A percentile compares a stretch with the other conserved stretches of the same genome.
Conservation (phyloP, 2,888 invertebrate species). For the Rosalia funebris region DNA sequence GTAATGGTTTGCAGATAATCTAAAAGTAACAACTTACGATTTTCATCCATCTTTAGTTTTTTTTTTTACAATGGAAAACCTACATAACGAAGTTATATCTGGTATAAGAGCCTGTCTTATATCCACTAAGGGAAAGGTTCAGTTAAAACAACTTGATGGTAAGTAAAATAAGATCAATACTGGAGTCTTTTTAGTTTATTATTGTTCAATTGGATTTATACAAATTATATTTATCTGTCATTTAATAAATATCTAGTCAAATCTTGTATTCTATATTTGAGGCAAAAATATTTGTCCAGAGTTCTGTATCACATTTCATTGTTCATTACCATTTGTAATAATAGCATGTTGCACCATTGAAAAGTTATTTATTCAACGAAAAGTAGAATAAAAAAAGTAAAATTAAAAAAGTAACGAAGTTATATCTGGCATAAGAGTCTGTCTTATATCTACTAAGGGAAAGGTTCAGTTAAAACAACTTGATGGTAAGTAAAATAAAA, state of each 20-base stretch:
- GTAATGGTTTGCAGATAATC: neutral
- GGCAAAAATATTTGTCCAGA: too few species aligned
- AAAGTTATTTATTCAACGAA: too few species aligned
- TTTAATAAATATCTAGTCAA: too few species aligned
- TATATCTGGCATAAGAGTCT: slow-evolving; percentile 48
- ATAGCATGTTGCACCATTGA: too few species aligned
- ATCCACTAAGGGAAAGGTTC: slow-evolving; percentile 52
- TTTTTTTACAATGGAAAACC: slow-evolving; percentile 43
- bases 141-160: slow-evolving; percentile 52
- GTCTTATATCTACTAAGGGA: slow-evolving; percentile 53
- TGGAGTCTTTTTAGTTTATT: too few species aligned
- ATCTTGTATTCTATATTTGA: too few species aligned
- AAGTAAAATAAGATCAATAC: too few species aligned
- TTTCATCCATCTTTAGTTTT: slow-evolving; percentile 8
- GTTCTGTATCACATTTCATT: too few species aligned
- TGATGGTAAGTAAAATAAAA: slow-evolving; percentile 51
- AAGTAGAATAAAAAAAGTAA: too few species aligned
- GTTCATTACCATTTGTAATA: slow-evolving; percentile 21
- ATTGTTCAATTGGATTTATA: too few species aligned
- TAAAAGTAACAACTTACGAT: neutral
- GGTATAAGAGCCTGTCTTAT: slow-evolving; percentile 52
- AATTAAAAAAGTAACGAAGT: too few species aligned
- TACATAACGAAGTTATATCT: slow-evolving; percentile 46
- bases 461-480: slow-evolving; percentile 50
- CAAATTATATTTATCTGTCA: too few species aligned